Evolutionary conservation across 2,888 invertebrate genomes (phyloP), one percentile per base, ranked within the genome.

Genomic region (Phymatocera aterrima): DNA sequence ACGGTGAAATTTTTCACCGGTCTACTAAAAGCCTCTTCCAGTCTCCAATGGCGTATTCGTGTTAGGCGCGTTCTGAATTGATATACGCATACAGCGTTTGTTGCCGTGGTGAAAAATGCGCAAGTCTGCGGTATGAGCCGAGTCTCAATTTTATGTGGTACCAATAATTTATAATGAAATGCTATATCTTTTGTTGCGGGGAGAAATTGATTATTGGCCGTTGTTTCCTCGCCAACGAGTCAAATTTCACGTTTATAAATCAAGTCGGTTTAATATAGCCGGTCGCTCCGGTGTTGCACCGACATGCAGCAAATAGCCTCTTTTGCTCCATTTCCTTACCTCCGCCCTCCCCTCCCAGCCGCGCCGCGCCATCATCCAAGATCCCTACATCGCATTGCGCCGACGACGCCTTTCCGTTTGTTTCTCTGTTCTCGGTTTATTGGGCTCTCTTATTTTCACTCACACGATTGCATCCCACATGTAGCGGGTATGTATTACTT

Each of bases 241-340:
- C 85, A 83, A 85, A 85, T 84, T 84, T 84, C 84, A 84, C 85
- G 83, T 83, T 81, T 84, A 84, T 84, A 83, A 84, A 85, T 84
- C 84, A 85, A 81, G 80, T 77, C 79, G 80, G 79, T 84, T 84
- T 84, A 84, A 84, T 84, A 84, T 84, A 82, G 84, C 80, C 74
- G 72, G 54, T 57, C 51, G 72, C 72, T 31, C 74, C 46, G 65
- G 68, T 78, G 82, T 79, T 80, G 77, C 82, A 79, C 61, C 80
- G 81, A 79, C 80, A 57, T 78, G 80, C 80, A 80, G 79, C 85
- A 80, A 83, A 83, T 81, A 83, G 83, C 77, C 80, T 78, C 61
- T 77, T 77, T 78, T 72, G 72, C 72, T 72, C 72, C 48, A 34
- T 72, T 72, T 72, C 34, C 51, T 72, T 43, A 51, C 72, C 72